Percentiles rank a stretch among this genome's conserved stretches.
These are phyloP conservation scores for Drosophila novamexicana DNA, from an alignment of 1,140 invertebrate genomes.

Conservation along the genomic window DNA sequence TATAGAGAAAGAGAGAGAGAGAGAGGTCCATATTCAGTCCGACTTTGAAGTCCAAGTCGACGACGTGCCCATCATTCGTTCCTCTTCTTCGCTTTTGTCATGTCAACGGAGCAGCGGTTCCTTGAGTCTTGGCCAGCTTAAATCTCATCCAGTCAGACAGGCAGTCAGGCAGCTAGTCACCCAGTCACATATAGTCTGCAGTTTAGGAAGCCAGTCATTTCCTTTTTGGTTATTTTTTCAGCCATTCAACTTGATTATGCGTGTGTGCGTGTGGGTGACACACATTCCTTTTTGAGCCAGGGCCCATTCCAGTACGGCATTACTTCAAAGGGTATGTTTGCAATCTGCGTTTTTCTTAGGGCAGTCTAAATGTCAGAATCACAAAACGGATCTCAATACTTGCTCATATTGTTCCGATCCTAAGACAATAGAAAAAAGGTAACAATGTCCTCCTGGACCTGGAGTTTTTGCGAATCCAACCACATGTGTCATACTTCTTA, in stretches of 20 bases:
- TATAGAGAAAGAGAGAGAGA: constrained; percentile 1
- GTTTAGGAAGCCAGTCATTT: constrained; percentile 59
- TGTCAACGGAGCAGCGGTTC: constrained; percentile 34
- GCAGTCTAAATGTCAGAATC: constrained; percentile 30
- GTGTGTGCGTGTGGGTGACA: constrained; percentile 53
- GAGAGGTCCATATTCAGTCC: constrained; percentile 28
- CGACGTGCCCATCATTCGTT: constrained; percentile 41
- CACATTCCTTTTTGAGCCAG: constrained; percentile 57
- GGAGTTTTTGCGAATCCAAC: constrained; percentile 19
- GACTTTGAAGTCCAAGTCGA: constrained; percentile 71
- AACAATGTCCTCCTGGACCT: constrained; percentile 17
- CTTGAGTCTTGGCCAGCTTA: constrained; percentile 22
- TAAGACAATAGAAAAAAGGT: constrained; percentile 37
- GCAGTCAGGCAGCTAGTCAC: constrained; percentile 2
- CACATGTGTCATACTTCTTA: constrained; percentile 13
- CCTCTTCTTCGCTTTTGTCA: constrained; percentile 46
- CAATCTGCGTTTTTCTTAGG: constrained; percentile 21
- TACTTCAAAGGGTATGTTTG: constrained; percentile 70
- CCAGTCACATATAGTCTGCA: constrained; percentile 21
- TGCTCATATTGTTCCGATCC: constrained; percentile 3
- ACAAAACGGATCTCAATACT: constrained; percentile 9
- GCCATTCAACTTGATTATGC: constrained; percentile 31
- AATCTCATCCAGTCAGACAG: constrained; percentile 23
- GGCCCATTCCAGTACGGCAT: constrained; percentile 44
- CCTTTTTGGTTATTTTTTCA: constrained; percentile 62